A percentile compares a stretch with the other conserved stretches of the same genome.
phyloP scores from a whole-genome alignment of 2,113 vertebrate species.

The Antidorcas marsupialis region DNA sequence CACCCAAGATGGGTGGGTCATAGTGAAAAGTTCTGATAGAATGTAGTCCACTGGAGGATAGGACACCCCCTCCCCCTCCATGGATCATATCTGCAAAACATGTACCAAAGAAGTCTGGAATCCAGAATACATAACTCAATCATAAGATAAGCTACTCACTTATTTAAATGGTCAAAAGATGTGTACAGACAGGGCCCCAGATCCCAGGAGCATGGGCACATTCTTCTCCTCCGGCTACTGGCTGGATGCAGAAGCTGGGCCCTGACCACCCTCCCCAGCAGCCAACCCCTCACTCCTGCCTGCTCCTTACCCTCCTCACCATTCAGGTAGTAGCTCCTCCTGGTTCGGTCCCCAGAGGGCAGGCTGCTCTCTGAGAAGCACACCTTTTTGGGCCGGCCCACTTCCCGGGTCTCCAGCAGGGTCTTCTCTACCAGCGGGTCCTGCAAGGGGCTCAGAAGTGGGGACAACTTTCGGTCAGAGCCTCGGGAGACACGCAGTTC shows the following conservation, averaged over 20 bases:
- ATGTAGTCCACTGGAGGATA: background rate
- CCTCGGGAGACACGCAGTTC: background rate
- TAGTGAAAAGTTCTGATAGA: background rate
- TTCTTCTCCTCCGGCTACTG: background rate
- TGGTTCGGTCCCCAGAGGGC: constrained; percentile 56
- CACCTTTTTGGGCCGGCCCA: constrained; percentile 61
- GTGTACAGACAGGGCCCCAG: background rate
- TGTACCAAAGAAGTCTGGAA: background rate
- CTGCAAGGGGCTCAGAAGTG: constrained; percentile 47
- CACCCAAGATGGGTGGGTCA: background rate
- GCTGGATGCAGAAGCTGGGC: background rate
- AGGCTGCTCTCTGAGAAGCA: constrained; percentile 63
- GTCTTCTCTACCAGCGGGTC: constrained; percentile 57
- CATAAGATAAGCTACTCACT: background rate
- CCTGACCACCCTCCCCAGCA: background rate
- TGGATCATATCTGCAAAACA: background rate
- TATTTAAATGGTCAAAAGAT: background rate
- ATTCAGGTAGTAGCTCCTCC: constrained; percentile 56
- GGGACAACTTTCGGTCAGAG: constrained; percentile 46
- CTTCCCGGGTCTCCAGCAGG: constrained; percentile 57
- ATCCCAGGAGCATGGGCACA: background rate
- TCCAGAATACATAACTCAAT: background rate
- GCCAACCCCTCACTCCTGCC: background rate
- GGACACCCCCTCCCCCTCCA: background rate
- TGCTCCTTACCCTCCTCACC: background rate